phyloP scores from a whole-genome alignment of 1,140 invertebrate species.

The Berghia stephanieae region DNA sequence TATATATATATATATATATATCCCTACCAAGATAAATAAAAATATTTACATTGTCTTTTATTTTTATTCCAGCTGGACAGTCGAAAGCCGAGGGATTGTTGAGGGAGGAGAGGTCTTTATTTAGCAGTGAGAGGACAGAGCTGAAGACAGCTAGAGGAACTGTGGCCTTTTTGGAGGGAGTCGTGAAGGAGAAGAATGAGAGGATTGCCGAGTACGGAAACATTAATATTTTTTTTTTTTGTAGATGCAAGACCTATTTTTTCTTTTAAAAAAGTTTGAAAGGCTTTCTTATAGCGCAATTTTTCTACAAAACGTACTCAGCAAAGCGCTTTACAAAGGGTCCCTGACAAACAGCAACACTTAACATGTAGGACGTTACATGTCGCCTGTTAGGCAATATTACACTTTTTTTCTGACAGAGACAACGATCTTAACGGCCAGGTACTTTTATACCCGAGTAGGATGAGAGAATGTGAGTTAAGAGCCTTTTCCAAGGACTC shows the following conservation, averaged over 20 bases:
- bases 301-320: too few relatives aligned
- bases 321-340: too few relatives aligned
- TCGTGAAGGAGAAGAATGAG: constrained; percentile 32
- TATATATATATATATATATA: too few relatives aligned
- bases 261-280: background rate
- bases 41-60: background rate
- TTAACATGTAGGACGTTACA: too few relatives aligned
- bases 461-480: too few relatives aligned
- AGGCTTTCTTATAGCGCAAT: background rate
- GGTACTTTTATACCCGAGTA: too few relatives aligned
- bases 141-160: background rate
- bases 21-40: too few relatives aligned
- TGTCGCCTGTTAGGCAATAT: too few relatives aligned
- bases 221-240: background rate
- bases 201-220: constrained; percentile 37
- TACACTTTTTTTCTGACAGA: too few relatives aligned
- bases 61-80: background rate
- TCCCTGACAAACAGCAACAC: too few relatives aligned
- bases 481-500: too few relatives aligned
- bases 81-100: background rate
- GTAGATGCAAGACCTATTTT: background rate
- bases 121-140: constrained; percentile 15
- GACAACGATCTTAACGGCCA: too few relatives aligned
- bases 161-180: constrained; percentile 5
- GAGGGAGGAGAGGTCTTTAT: constrained; percentile 10